phyloP scores from a whole-genome alignment of 1,140 invertebrate genomes.

The Penaeus chinensis region DNA sequence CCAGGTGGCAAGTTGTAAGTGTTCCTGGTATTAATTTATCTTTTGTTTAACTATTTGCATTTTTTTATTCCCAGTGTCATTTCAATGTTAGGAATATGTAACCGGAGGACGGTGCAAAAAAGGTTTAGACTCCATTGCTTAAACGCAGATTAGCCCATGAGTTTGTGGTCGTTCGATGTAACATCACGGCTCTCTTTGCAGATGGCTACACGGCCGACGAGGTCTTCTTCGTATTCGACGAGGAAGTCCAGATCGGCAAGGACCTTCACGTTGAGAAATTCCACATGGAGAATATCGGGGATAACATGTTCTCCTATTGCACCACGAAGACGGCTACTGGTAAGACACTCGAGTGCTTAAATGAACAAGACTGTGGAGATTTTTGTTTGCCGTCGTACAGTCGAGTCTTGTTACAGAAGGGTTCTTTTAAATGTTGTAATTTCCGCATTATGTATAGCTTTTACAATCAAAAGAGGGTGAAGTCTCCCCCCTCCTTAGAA shows the following conservation, averaged over 20 bases:
- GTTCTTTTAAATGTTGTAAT: too few relatives aligned
- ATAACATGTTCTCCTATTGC: constrained; percentile 35
- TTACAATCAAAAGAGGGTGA: too few relatives aligned
- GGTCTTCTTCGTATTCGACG: constrained; percentile 16
- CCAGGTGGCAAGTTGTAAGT: constrained; percentile 57
- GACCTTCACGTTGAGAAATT: not conserved
- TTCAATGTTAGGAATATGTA: too few relatives aligned
- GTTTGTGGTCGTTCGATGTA: not conserved
- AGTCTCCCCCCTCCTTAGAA: too few relatives aligned
- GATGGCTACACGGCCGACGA: constrained; percentile 46
- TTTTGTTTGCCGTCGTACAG: too few relatives aligned
- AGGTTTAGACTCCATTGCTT: not conserved
- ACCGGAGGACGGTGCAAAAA: not conserved
- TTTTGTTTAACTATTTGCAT: not conserved
- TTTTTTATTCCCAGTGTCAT: not conserved
- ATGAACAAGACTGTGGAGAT: not conserved
- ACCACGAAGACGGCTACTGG: constrained; percentile 45
- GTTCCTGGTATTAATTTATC: not conserved
- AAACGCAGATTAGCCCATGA: not conserved
- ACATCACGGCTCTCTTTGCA: not conserved
- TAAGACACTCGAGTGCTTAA: not conserved
- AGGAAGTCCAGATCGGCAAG: not conserved
- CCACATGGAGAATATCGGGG: constrained; percentile 5
- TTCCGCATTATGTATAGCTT: too few relatives aligned
- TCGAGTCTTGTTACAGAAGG: too few relatives aligned